Base-by-base conservation (phyloP, 2,888 invertebrate genomes). In the Drosophila nr. fundita region DNA sequence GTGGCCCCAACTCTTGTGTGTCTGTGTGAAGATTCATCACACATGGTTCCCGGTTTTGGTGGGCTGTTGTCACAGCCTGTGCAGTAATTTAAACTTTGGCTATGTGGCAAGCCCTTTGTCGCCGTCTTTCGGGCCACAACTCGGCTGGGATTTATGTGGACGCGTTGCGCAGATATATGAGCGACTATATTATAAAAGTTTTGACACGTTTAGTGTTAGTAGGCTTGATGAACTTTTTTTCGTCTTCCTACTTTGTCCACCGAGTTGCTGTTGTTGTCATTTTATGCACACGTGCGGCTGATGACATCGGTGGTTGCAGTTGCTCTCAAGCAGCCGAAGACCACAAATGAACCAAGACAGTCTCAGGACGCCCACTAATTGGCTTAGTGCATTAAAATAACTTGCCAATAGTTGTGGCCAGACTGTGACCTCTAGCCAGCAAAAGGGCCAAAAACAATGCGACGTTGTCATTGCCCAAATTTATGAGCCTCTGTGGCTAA, bases 171-270 rank as follows among this genome's bases (percentile, higher is more conserved):
- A 74, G 70, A 69, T 83, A 75, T 70, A 76, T 69, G 68, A 68
- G 80, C 78, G 87, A 89, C 89, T 89, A 90, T 89, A 89, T 89
- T 89, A 89, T 89, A 78, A 89, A 89, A 89, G 89, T 89, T 89
- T 83, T 76, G 82, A 84, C 89, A 86, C 85, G 90, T 88, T 89
- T 83, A 80, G 76, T 81, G 76, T 65, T 73, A 65, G 72, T 82
- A 49, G 71, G 78, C 81, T 59, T 84, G 84, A 84, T 87, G 78
- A 81, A 84, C 78, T 84, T 88, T 87, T 80, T 82, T 80, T 52
- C 45, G 40, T 10, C n/a, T 59, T 7, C 27, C 27, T 38, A 49
- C n/a, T 40, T 53, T 66, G 48, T 54, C 32, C 61, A 38, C 24
- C 32, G 60, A 68, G 68, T 77, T 73, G 55, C 21, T 7, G 45